A percentile compares a stretch with the other conserved stretches of the same genome.
Conservation (phyloP, 2,113 vertebrate species). For the Pteruthius melanotis region DNA sequence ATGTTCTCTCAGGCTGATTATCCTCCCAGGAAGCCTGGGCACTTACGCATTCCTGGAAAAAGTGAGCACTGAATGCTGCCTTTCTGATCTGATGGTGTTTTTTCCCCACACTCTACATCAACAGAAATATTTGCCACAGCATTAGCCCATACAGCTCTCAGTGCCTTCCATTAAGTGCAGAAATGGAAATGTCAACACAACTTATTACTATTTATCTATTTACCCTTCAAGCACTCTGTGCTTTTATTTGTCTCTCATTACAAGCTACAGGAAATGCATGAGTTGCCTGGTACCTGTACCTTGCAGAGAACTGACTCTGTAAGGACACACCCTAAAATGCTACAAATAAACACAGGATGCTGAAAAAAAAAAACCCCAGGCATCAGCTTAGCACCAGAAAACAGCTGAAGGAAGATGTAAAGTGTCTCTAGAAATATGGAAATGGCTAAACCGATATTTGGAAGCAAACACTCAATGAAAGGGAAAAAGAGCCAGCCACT, state of each 20-base stretch:
- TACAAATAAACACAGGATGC: not conserved
- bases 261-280: not conserved
- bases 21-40: not conserved
- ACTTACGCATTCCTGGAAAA: not conserved
- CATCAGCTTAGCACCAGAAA: not conserved
- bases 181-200: not conserved
- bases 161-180: not conserved
- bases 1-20: not conserved
- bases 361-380: not conserved
- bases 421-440: fast-evolving
- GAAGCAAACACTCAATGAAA: not conserved
- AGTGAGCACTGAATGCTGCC: not conserved
- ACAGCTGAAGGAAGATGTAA: not conserved
- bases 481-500: not conserved
- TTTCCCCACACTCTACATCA: fast-evolving
- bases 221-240: not conserved
- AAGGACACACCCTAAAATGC: not conserved
- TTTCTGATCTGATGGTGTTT: not conserved
- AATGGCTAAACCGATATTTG: not conserved
- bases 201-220: not conserved
- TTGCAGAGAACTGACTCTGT: not conserved
- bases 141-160: not conserved
- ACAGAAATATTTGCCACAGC: not conserved
- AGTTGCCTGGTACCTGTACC: not conserved
- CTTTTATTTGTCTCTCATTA: not conserved